A percentile compares a stretch with the other conserved stretches of the same genome.
Conservation (phyloP, 2,797 vertebrate genomes). For the Labeo calbasu region DNA sequence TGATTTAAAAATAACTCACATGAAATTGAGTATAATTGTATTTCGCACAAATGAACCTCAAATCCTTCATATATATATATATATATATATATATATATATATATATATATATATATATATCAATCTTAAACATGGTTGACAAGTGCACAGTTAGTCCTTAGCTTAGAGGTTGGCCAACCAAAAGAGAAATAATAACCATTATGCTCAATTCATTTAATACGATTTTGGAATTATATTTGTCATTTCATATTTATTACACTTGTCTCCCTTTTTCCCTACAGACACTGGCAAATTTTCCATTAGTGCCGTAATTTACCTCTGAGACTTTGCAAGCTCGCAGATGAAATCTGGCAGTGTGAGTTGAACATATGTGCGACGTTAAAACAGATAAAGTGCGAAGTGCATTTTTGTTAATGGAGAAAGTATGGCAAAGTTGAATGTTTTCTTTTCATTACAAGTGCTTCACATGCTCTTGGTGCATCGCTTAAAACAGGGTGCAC, state of each 20-base stretch:
- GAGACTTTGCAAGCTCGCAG: conserved; percentile 21
- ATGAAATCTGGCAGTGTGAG: conserved; percentile 8
- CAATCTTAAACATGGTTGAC: background rate
- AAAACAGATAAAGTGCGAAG: conserved; percentile 1
- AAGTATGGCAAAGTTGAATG: conserved; percentile 14
- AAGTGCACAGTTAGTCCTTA: conserved; percentile 77
- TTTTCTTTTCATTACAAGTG: conserved; percentile 10
- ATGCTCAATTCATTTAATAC: conserved; percentile 77
- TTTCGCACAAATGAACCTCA: background rate
- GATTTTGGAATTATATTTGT: conserved; percentile 55
- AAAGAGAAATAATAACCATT: conserved; percentile 80
- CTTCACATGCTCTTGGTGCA: background rate
- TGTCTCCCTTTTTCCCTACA: conserved; percentile 1
- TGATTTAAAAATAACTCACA: background rate
- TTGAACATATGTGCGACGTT: background rate
- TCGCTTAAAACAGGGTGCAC: conserved; percentile 25
- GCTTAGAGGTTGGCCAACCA: conserved; percentile 76
- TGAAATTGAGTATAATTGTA: background rate
- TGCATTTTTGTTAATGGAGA: conserved; percentile 13
- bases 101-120: too few relatives aligned
- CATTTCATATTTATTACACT: background rate
- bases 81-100: too few relatives aligned
- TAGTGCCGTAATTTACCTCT: conserved; percentile 31
- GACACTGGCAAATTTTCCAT: conserved; percentile 28
- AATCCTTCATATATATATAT: too few relatives aligned